Evolutionary conservation across 2,888 invertebrate species (phyloP), one percentile per base, ranked within the genome.

Genomic region (Melinaea menophilus): DNA sequence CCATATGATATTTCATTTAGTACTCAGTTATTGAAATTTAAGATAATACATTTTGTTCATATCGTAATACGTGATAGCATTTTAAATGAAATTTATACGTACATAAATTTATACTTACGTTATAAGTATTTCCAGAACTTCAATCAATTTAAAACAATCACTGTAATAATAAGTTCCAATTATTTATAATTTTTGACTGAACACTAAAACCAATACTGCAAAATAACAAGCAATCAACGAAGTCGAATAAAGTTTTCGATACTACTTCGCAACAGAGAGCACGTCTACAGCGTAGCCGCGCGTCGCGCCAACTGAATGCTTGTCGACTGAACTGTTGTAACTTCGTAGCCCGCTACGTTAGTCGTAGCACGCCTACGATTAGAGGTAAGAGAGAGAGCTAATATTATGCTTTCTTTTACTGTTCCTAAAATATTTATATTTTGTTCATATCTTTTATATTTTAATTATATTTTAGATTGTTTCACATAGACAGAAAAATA

Each of bases 241-340:
- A 45, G 51, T 61, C 67, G 67, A 63, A 59, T 61, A 65, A 67
- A 67, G 67, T 67, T 67, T 65, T 22, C 5, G n/a, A 34, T 37
- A 48, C 35, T 12, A 31, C 35, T 5, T 13, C 41, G 9, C 12
- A 34, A 22, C 57, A 33, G 41, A 37, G 34, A 45, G 59, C 66
- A 69, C 70, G 51, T 62, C 64, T 48, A 31, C 57, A 34, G 56
- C 7, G 11, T 33, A 5, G 13, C 63, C 69, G 70, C 69, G 70
- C 70, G 63, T 64, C 67, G 70, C 70, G 69, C 70, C 46, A 62
- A 70, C 70, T 70, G 67, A 63, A 55, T 56, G 63, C 7, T 22
- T 12, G 34, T 59, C 13, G 51, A 48, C 58, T 58, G 57, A 62
- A 58, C 47, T 57, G 48, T 13, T 48, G 37, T 4, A 7, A 37